Evolutionary conservation across 1,140 invertebrate genomes (phyloP).

Genomic region (Bombus confusus): DNA sequence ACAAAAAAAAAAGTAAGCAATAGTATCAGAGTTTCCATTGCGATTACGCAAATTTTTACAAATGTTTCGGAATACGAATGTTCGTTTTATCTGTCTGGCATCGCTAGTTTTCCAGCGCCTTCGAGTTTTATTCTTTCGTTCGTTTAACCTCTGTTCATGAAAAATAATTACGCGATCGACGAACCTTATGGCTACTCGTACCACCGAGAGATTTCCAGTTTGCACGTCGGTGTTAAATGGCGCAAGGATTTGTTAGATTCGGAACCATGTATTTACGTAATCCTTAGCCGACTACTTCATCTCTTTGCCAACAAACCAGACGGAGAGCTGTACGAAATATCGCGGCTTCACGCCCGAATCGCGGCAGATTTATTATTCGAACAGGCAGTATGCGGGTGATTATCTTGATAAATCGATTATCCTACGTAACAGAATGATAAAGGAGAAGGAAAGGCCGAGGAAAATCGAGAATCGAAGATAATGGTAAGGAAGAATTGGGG

Average conservation of each 20-base stretch:
- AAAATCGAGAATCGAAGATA: not conserved
- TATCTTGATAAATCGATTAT: not conserved
- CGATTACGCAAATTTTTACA: not conserved
- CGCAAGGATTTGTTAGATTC: slow-evolving; percentile 52
- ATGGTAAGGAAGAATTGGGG: not conserved
- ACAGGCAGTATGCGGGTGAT: not conserved
- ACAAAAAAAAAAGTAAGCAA: not conserved
- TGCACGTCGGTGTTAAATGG: slow-evolving; percentile 28
- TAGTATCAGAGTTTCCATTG: not conserved
- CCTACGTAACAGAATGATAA: not conserved
- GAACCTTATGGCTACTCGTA: slow-evolving; percentile 7
- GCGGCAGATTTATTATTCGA: not conserved
- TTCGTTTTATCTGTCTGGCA: no score
- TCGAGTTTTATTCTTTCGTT: slow-evolving; percentile 26
- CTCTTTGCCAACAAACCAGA: not conserved
- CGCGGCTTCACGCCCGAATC: not conserved
- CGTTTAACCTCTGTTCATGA: not conserved
- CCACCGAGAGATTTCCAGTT: slow-evolving; percentile 38
- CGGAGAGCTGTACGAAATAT: not conserved
- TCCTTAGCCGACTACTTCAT: slow-evolving; percentile 30
- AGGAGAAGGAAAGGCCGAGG: no score
- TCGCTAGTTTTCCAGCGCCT: not conserved
- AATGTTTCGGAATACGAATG: no score
- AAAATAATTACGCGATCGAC: slow-evolving; percentile 50
- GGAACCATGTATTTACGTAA: slow-evolving; percentile 51